Base-by-base conservation (phyloP, 2,888 invertebrate genomes). In the Aplocera efformata region DNA sequence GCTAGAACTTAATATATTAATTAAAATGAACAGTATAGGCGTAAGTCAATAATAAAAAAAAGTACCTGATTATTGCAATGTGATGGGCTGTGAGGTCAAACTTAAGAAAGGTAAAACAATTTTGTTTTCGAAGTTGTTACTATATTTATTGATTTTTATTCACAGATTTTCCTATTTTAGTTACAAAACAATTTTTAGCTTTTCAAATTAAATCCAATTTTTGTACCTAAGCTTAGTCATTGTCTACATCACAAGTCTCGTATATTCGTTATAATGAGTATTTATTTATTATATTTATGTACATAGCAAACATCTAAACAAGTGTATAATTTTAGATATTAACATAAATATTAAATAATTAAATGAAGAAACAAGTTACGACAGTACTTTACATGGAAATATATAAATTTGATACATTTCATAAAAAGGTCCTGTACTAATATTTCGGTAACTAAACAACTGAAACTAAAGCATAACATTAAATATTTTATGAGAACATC, bases 131-230 rank as follows among this genome's bases (percentile, higher is more conserved):
- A 27, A 45, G 60, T 68, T 64, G 64, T 78, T 76, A 73, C 81
- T 83, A 82, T 82, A 71, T 85, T 86, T 85, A 86, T 82, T 85
- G 78, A 76, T 80, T 83, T 81, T 73, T 85, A 85, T 85, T 85
- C 85, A 85, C 84, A 86, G 72, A 72, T 79, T 54, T 58, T 73
- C 63, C 79, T 85, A 82, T 81, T 77, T 79, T 78, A 80, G 76
- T 83, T 88, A 85, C 78, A 88, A 88, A 88, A 86, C 82, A 81
- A 79, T 73, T 72, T 68, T 67, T 65, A 38, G 52, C 63, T 78
- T 79, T 75, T 74, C 75, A 79, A 77, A 77, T 80, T 79, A 76
- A 65, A 67, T 75, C 66, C 72, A 72, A 66, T 73, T 75, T 76
- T 82, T 79, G 78, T 77, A 80, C 78, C 75, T 79, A 78, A 75